Evolutionary conservation across 2,113 vertebrate genomes (phyloP).

Genomic region (Petrocephalus zakoni): DNA sequence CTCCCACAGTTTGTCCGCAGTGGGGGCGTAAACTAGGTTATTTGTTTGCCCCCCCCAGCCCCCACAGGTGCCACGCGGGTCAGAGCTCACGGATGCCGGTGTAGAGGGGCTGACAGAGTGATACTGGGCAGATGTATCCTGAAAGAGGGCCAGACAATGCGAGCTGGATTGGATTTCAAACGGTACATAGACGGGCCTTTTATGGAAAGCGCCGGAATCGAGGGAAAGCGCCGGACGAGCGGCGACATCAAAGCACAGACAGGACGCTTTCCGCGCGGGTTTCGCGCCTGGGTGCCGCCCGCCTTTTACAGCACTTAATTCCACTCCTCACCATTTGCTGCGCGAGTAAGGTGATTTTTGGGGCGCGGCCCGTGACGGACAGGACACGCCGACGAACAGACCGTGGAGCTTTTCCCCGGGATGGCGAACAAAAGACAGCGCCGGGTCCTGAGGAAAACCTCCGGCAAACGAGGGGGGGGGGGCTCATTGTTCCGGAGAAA

Average conservation of each 20-base stretch:
- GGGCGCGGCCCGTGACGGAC: neutral
- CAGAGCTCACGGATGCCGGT: conserved; percentile 27
- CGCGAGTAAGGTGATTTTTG: neutral
- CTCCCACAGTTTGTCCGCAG: neutral
- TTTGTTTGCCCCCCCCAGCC: neutral
- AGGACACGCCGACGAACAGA: neutral
- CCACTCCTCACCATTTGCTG: neutral
- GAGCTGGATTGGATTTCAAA: conserved; percentile 41
- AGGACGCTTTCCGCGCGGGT: neutral
- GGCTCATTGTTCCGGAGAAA: conserved; percentile 13
- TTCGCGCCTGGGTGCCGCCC: neutral
- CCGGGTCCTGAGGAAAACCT: neutral
- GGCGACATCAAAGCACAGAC: neutral
- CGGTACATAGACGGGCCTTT: conserved; percentile 38
- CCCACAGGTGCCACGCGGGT: neutral
- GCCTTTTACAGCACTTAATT: neutral
- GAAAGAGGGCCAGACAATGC: conserved; percentile 45
- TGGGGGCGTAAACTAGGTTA: neutral
- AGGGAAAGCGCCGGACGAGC: conserved; percentile 11
- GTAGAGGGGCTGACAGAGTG: conserved; percentile 40
- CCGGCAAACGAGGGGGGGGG: neutral
- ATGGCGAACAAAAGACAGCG: neutral
- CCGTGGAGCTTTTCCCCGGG: neutral
- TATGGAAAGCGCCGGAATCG: conserved; percentile 21
- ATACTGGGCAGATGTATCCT: conserved; percentile 44